Evolutionary conservation across 2,888 invertebrate genomes (phyloP), one percentile per base, ranked within the genome.

Genomic region (Frankliniella intonsa): DNA sequence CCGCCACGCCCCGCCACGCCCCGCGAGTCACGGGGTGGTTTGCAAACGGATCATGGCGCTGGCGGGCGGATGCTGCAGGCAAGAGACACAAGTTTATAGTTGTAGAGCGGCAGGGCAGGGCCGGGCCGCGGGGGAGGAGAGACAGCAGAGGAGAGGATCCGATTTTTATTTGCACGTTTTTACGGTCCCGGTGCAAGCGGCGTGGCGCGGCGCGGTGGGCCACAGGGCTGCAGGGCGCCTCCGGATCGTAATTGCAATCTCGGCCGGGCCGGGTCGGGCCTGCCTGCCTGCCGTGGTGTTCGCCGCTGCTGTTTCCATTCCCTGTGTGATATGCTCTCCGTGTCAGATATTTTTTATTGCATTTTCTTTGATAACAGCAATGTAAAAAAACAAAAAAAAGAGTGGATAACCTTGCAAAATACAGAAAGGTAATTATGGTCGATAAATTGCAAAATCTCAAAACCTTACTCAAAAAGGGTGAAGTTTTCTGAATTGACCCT

Each of bases 91-190:
- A 25, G 69, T 76, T 76, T 76, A 76, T 76, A 76, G 69, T 76
- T 76, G 25, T 12, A 76, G 25, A 38, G 38, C 38, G 38, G 38
- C 7, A 1, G 55, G 14, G 55, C 55, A 55, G 55, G 3, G 55
- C 55, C 14, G 14, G 55, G 14, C 14, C 5, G 55, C 55, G 55
- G 14, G 38, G 17, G 55, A 55, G 55, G 1, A 62, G 25, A 8
- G 25, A 22, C 69, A 25, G 22, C 11, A 76, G 25, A 76, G 22
- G 69, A 22, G 25, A 76, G 38, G 69, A 76, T 76, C 69, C 69
- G 69, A 76, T 76, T 76, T 76, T 76, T 76, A 76, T 76, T 76
- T 25, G 69, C 22, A 12, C 25, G 12, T 76, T 76, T 76, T 76
- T 76, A 76, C 69, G 69, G 69, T 25, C 22, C 22, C 69, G 22